Base-by-base conservation (phyloP, 2,797 vertebrate genomes). In the Sarcoramphus papa region DNA sequence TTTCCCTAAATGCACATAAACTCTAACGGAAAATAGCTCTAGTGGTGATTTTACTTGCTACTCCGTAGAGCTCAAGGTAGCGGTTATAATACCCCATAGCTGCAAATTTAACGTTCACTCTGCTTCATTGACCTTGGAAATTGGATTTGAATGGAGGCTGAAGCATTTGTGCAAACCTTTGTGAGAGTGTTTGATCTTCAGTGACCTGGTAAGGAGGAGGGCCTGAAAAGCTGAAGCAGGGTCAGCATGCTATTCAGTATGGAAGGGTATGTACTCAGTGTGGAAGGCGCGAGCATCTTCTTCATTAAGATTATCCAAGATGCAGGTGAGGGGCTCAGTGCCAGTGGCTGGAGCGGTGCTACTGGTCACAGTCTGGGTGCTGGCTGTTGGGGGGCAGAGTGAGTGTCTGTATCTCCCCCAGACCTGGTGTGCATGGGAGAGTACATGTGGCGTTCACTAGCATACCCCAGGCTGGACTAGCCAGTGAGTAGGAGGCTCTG, bases 371-470 rank as follows among this genome's bases (percentile, higher is more conserved):
- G 40, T n/a, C 48, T 9, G 48, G 60, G 57, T 43, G 31, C 31
- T 1, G 6, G 75, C 60, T 35, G 31, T 23, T 27, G 40, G 24
- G 18, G 48, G 62, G 12, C 33, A 37, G 51, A 37, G 16, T 20
- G 21, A 12, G 78, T 3, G 33, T 15, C 41, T 47, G 28, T 25
- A 5, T 40, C 35, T 33, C 43, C 51, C 35, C 9, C 11, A 4
- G 53, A 33, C 19, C 18, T 12, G 35, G 24, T 12, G 23, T 51
- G 65, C 2, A 3, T n/a, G 35, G 15, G 45, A 41, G 35, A 14
- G 43, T 9, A n/a, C 9, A 0, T 3, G 19, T 14, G 54, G 35
- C 3, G 1, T 59, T 41, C 30, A 5, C 35, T n/a, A 24, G 30
- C 19, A 2, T 14, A 9, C 23, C 18, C 24, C 23, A 28, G 17